Evolutionary conservation across 2,113 vertebrate species (phyloP).

Genomic region (Neoarius graeffei): DNA sequence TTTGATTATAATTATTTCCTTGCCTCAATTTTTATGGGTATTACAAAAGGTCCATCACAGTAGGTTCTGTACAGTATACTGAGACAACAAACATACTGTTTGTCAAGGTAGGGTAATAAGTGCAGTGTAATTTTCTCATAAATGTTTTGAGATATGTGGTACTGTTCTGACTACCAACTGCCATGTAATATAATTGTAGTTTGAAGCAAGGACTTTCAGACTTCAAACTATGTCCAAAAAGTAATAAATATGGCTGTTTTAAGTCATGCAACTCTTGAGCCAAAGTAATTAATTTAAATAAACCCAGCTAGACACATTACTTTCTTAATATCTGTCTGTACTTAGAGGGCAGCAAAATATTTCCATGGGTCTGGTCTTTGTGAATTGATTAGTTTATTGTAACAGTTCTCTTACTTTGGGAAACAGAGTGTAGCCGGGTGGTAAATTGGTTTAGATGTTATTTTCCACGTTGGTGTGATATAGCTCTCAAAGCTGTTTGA

Average conservation of each 20-base stretch:
- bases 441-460: too few relatives aligned
- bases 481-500: too few relatives aligned
- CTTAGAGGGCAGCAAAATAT: constrained; percentile 10
- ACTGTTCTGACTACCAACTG: not conserved
- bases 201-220: not conserved
- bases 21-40: too few relatives aligned
- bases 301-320: not conserved
- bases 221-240: not conserved
- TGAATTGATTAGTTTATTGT: constrained; percentile 13
- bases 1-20: too few relatives aligned
- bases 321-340: constrained; percentile 36
- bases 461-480: too few relatives aligned
- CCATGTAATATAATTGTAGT: not conserved
- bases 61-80: not conserved
- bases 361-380: constrained; percentile 12
- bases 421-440: too few relatives aligned
- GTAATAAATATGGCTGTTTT: constrained; percentile 15
- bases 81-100: not conserved
- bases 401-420: too few relatives aligned
- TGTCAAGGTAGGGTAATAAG: not conserved
- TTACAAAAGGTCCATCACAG: not conserved
- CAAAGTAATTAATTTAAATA: too few relatives aligned
- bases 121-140: not conserved
- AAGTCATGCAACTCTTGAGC: too few relatives aligned
- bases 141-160: not conserved